Percentiles rank a stretch among this genome's conserved stretches.
These are phyloP conservation scores for Bufotes viridis DNA, from an alignment of 2,797 vertebrate genomes.

Conservation along the genomic window DNA sequence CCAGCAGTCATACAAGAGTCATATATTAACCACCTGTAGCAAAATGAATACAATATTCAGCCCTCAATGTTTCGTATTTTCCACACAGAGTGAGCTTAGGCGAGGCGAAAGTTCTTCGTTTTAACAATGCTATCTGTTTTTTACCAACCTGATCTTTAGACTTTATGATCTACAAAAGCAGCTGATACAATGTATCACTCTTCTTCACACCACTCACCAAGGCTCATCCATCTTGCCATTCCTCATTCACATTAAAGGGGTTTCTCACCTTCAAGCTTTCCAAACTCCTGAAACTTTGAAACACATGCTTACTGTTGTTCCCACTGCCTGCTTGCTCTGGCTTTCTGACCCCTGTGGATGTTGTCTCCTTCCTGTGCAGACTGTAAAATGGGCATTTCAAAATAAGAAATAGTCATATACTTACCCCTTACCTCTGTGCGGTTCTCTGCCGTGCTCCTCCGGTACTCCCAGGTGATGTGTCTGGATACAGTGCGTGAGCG, in stretches of 20 bases:
- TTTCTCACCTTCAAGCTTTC: background rate
- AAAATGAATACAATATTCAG: conserved; percentile 76
- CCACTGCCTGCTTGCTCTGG: too few relatives aligned
- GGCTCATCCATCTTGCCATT: background rate
- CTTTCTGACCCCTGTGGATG: too few relatives aligned
- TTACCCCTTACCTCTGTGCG: too few relatives aligned
- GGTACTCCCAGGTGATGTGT: too few relatives aligned
- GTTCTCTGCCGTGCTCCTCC: too few relatives aligned
- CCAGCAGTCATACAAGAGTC: conserved; percentile 61
- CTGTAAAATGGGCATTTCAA: too few relatives aligned
- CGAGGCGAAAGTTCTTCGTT: conserved; percentile 60
- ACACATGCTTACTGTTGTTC: too few relatives aligned
- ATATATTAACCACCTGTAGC: conserved; percentile 75
- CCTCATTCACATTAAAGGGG: background rate
- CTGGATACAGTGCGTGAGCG: too few relatives aligned
- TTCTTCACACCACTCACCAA: background rate
- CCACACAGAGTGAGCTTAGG: conserved; percentile 63
- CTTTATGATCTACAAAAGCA: conserved; percentile 9
- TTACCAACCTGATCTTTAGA: conserved; percentile 9
- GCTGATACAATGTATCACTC: background rate
- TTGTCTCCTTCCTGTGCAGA: too few relatives aligned
- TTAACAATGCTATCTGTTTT: conserved; percentile 43
- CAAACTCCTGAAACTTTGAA: too few relatives aligned
- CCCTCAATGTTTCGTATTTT: conserved; percentile 64
- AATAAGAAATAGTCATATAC: too few relatives aligned